These are phyloP conservation scores for Saturnia japonica DNA, from an alignment of 2,888 invertebrate genomes.

Conservation along the genomic window DNA sequence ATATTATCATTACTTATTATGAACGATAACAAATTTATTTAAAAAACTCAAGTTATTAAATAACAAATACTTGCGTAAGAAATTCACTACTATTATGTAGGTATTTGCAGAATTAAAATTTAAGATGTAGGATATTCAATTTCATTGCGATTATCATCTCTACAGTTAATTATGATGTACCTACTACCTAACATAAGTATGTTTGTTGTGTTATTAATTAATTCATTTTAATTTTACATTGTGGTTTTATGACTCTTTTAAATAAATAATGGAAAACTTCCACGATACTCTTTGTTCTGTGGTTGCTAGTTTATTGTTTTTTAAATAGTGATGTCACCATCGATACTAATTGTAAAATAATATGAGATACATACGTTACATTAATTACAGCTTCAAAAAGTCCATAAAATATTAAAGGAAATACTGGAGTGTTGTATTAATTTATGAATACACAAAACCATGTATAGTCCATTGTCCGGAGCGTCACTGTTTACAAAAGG, in stretches of 20 bases:
- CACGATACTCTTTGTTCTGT: too few relatives aligned
- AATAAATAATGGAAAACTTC: too few relatives aligned
- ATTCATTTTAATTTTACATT: too few relatives aligned
- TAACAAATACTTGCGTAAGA: background rate
- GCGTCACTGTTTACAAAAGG: background rate
- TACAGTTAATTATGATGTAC: too few relatives aligned
- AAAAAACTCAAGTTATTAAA: background rate
- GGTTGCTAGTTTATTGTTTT: too few relatives aligned
- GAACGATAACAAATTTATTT: background rate
- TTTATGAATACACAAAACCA: too few relatives aligned
- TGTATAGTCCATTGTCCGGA: too few relatives aligned
- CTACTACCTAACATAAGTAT: too few relatives aligned
- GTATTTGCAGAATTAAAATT: background rate
- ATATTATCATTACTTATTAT: background rate
- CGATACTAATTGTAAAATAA: background rate
- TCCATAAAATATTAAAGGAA: background rate
- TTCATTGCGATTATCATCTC: too few relatives aligned
- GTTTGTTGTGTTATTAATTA: too few relatives aligned
- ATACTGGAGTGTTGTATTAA: background rate
- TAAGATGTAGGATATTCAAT: background rate
- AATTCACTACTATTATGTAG: background rate
- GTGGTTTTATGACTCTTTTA: too few relatives aligned
- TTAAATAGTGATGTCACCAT: background rate
- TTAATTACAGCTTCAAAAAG: background rate
- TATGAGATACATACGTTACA: too few relatives aligned